Evolutionary conservation across 2,888 invertebrate species (phyloP).

Genomic region (Dermolepida albohirtum): DNA sequence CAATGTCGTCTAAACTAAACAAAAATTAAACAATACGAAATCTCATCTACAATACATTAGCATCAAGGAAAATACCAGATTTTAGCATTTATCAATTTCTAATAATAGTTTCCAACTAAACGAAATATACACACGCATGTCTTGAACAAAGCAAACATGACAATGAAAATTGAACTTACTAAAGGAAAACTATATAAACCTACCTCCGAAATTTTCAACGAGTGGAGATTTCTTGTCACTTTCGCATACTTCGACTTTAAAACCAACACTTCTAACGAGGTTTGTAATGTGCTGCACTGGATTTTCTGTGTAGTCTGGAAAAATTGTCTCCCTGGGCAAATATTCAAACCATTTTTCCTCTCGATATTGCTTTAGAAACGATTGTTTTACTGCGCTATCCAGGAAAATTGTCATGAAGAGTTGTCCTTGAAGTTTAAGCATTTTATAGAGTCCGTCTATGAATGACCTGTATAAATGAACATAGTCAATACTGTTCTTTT

Average conservation of each 20-base stretch:
- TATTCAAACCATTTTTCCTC: constrained; percentile 2
- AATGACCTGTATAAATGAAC: no score
- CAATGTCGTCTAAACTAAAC: no score
- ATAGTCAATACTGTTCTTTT: no score
- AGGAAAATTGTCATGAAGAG: constrained; percentile 1
- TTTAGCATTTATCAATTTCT: no score
- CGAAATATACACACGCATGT: no score
- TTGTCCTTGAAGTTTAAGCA: not conserved
- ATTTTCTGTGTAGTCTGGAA: not conserved
- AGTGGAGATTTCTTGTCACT: not conserved
- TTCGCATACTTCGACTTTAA: constrained; percentile 5
- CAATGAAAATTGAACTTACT: no score
- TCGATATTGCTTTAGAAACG: not conserved
- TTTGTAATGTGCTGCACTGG: not conserved
- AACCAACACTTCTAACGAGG: not conserved
- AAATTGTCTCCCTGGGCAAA: not conserved
- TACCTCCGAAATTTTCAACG: not conserved
- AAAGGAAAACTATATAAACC: no score
- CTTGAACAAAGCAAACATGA: no score
- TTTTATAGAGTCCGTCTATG: not conserved
- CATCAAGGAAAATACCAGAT: no score
- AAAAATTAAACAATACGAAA: no score
- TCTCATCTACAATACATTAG: no score
- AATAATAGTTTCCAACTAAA: no score
- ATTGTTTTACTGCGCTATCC: not conserved